Conservation (phyloP, 2,797 vertebrate species). For the Danio jaintianensis region DNA sequence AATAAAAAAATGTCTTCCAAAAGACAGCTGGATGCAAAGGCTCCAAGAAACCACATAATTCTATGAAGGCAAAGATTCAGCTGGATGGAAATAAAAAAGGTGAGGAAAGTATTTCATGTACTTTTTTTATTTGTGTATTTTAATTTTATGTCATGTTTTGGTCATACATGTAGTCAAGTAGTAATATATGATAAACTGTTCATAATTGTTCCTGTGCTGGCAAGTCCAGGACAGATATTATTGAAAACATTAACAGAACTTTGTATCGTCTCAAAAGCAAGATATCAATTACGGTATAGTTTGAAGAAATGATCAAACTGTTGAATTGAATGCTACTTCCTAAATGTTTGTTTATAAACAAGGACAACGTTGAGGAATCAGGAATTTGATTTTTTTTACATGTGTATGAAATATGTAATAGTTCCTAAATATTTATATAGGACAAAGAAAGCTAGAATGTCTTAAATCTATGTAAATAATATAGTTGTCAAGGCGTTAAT, state of each 20-base stretch:
- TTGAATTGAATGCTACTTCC: too few relatives aligned
- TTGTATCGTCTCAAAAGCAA: background rate
- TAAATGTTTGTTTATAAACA: too few relatives aligned
- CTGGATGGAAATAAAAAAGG: constrained; percentile 42
- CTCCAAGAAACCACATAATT: constrained; percentile 45
- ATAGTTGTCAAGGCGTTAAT: too few relatives aligned
- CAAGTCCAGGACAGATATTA: background rate
- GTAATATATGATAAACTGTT: background rate
- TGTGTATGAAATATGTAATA: too few relatives aligned
- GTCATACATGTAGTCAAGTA: background rate
- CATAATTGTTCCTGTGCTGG: background rate
- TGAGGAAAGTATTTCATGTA: background rate
- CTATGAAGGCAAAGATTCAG: constrained; percentile 17
- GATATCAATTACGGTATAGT: too few relatives aligned
- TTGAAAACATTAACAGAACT: background rate
- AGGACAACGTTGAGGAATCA: too few relatives aligned
- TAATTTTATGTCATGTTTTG: background rate
- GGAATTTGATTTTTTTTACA: too few relatives aligned
- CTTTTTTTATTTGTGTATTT: background rate
- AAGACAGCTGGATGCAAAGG: constrained; percentile 50
- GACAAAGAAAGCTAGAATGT: too few relatives aligned
- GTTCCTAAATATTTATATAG: too few relatives aligned
- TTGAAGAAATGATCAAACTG: too few relatives aligned
- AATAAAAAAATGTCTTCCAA: background rate
- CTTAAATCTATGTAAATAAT: too few relatives aligned